A percentile compares a stretch with the other conserved stretches of the same genome.
These are phyloP conservation scores for Sebastes taczanowskii DNA, from an alignment of 2,797 vertebrate genomes.

Conservation along the genomic window DNA sequence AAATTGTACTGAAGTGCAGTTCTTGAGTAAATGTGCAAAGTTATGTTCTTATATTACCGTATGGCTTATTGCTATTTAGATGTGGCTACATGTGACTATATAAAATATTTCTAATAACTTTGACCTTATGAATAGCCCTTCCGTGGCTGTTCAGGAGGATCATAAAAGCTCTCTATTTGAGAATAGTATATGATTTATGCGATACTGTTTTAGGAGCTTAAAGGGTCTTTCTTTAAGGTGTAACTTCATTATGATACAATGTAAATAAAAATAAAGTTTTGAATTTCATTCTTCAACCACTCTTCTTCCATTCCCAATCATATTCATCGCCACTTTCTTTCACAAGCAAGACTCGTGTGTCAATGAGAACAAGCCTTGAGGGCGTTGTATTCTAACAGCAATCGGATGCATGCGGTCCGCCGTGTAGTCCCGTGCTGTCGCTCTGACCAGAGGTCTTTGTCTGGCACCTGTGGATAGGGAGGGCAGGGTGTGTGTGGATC, in stretches of 20 bases:
- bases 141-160: not conserved
- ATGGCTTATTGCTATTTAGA: constrained; percentile 6
- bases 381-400: constrained; percentile 15
- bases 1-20: not conserved
- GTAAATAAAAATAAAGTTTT: not conserved
- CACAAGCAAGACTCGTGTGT: constrained; percentile 27
- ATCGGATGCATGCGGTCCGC: not conserved
- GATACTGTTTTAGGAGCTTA: not conserved
- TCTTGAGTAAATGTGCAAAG: not conserved
- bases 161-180: not conserved
- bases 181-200: not conserved
- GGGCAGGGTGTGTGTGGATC: constrained; percentile 30
- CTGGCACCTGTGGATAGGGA: constrained; percentile 15
- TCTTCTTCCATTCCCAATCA: constrained; percentile 2
- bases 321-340: constrained; percentile 21
- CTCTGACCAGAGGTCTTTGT: constrained; percentile 47
- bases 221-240: not conserved
- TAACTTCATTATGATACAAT: constrained; percentile 8
- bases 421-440: constrained; percentile 23
- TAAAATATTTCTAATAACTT: constrained; percentile 8
- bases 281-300: not conserved
- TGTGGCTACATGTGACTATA: not conserved
- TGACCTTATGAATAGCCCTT: not conserved
- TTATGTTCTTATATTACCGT: not conserved
- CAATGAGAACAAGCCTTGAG: constrained; percentile 8